Evolutionary conservation across 1,140 invertebrate species (phyloP), one percentile per base, ranked within the genome.

Genomic region (Reticulitermes speratus): DNA sequence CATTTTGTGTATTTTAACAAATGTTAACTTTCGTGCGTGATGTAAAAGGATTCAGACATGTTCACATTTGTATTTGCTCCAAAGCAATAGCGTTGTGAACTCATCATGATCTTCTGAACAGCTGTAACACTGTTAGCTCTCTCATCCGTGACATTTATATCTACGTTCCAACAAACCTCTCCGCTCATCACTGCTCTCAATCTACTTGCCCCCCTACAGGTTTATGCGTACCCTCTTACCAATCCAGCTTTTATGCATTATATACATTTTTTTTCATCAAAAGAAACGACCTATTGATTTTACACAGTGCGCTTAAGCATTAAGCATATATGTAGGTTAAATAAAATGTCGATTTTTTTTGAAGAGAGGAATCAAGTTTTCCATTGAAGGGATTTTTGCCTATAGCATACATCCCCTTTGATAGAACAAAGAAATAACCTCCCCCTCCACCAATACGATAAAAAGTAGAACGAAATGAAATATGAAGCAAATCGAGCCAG

Each of bases 391-490:
- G 65, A 75, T 75, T 75, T 75, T 30, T 75, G 65, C 65, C 65
- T 30, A 75, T 75, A 75, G 65, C 65, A 75, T 30, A 75, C 65
- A 75, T 75, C 65, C 65, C 65, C 65, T 75, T 75, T 75, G 65
- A 75, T 75, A 75, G 65, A 75, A 75, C 65, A 75, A 75, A 75
- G 65, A 75, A 75, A 75, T 75, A 75, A 75, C 65, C 8, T 75
- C 65, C 65, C 65, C 38, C 19, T 0, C 25, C n/a, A 9, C 65
- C 65, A 75, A 75, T 75, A 75, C 65, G 25, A 75, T 75, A 75
- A 75, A 75, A 75, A 75, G 65, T 75, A 75, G 65, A 75, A 30
- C 65, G 25, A 30, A 75, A 75, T 75, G 65, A 75, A 75, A 75
- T 30, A 75, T 75, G 65, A 75, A 75, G 65, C 65, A 75, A 75